These are phyloP conservation scores for Podargus strigoides DNA, from an alignment of 2,797 vertebrate species.

Conservation along the genomic window DNA sequence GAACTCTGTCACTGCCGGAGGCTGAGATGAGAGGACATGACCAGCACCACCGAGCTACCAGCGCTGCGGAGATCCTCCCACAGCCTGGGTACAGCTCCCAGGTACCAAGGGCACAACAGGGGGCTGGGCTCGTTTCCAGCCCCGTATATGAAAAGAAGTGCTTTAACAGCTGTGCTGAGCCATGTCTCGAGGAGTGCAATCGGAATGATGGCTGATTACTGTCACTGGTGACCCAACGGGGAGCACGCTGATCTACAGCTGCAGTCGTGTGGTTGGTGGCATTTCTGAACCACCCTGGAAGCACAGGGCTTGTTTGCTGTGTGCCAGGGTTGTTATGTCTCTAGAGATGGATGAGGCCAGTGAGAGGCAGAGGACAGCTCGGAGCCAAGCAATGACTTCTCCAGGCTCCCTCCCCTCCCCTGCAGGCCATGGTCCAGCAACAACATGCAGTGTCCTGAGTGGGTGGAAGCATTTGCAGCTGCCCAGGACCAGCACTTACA, in stretches of 20 bases:
- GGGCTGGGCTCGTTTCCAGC: not conserved
- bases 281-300: not conserved
- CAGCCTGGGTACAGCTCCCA: not conserved
- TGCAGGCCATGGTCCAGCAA: not conserved
- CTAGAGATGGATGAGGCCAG: not conserved
- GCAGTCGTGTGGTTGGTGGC: not conserved
- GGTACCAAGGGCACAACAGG: not conserved
- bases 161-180: not conserved
- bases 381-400: not conserved
- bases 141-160: too few species aligned
- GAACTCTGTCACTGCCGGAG: not conserved
- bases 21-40: not conserved
- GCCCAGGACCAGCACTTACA: not conserved
- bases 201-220: rapidly evolving
- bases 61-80: not conserved
- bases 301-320: not conserved
- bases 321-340: not conserved
- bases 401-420: not conserved
- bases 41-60: not conserved
- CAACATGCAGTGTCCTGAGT: not conserved
- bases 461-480: not conserved
- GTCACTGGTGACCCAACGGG: not conserved
- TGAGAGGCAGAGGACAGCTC: not conserved
- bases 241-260: not conserved
- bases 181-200: not conserved